A percentile compares a stretch with the other conserved stretches of the same genome.
These are phyloP conservation scores for Tympanoctomys barrerae DNA, from an alignment of 2,797 vertebrate genomes.

Conservation along the genomic window DNA sequence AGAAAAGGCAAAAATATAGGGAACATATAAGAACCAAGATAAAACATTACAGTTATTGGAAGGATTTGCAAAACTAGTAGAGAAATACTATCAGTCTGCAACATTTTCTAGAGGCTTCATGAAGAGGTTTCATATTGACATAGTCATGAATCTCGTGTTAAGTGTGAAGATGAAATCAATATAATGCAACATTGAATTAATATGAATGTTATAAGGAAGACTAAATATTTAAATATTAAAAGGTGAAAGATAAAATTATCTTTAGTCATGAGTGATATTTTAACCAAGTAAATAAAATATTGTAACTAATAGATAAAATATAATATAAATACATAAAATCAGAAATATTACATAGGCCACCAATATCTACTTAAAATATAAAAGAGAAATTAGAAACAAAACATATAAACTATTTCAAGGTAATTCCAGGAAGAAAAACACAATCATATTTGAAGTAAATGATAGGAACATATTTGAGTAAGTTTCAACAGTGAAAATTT, in stretches of 20 bases:
- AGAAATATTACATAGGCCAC: background rate
- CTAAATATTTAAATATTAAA: background rate
- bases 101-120: background rate
- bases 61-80: background rate
- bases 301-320: background rate
- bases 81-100: background rate
- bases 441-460: background rate
- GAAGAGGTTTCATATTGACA: no score
- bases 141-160: no score
- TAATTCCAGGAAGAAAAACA: background rate
- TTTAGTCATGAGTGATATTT: background rate
- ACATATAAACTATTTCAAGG: background rate
- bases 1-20: background rate
- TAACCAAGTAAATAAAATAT: background rate
- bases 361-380: background rate
- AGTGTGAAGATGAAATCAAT: background rate
- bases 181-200: background rate
- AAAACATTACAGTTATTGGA: background rate
- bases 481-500: constrained; percentile 1
- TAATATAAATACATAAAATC: background rate
- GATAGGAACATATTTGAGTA: background rate
- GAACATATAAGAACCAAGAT: background rate
- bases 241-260: background rate
- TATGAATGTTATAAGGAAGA: background rate
- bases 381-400: background rate